Conservation (phyloP, 1,140 invertebrate species). For the Heliconius himera region DNA sequence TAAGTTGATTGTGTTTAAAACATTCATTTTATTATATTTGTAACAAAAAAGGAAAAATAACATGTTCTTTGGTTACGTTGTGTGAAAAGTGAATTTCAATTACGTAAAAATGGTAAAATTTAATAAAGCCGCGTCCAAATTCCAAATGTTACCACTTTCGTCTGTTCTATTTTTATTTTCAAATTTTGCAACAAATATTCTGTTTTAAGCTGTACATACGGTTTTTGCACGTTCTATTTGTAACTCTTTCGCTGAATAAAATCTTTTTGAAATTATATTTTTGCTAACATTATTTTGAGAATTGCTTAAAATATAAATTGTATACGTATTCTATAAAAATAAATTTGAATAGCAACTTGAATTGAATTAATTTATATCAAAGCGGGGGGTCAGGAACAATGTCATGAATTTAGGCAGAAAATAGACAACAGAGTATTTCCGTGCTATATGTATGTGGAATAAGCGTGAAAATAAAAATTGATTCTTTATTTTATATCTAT, state of each 20-base stretch:
- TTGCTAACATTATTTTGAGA: too few relatives aligned
- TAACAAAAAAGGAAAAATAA: not conserved
- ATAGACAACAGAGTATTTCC: too few relatives aligned
- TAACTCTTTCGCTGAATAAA: not conserved
- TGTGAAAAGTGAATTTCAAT: not conserved
- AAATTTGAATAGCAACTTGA: too few relatives aligned
- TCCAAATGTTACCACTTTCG: not conserved
- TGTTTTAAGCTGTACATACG: not conserved
- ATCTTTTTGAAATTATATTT: not conserved
- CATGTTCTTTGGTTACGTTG: not conserved
- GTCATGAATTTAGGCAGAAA: not conserved
- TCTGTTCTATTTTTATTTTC: not conserved
- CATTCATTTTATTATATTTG: too few relatives aligned
- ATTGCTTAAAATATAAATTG: too few relatives aligned
- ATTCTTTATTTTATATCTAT: too few relatives aligned
- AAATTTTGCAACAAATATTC: not conserved
- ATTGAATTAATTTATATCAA: too few relatives aligned
- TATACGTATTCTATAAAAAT: too few relatives aligned
- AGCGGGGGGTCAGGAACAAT: too few relatives aligned
- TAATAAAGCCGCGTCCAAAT: not conserved
- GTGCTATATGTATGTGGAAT: too few relatives aligned
- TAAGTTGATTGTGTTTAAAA: too few relatives aligned
- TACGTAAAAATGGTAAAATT: not conserved
- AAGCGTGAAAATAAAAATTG: too few relatives aligned
- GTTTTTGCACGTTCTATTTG: not conserved